Evolutionary conservation across 2,888 invertebrate genomes (phyloP), one percentile per base, ranked within the genome.

Genomic region (Plutella xylostella): DNA sequence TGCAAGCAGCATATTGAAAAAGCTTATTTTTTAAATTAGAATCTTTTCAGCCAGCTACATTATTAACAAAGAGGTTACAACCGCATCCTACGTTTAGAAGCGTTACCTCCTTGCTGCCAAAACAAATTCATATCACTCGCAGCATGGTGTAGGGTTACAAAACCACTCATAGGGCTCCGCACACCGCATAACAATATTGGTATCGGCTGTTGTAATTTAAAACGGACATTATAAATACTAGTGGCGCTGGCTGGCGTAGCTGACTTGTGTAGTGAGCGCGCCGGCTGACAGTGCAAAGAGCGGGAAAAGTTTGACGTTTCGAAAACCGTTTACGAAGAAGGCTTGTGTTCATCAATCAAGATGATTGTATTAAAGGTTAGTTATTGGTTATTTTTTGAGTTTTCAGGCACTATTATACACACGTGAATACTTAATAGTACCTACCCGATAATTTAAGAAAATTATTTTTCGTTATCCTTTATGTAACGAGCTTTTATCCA

Each of bases 321-420:
- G 43, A 30, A 42, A 45, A 37, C 46, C 55, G 47, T 59, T 57
- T 54, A 53, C 52, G 58, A 58, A 58, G 52, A 11, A 14, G 6
- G 6, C 7, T 17, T 21, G 39, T 39, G 39, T 11, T 21, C 17
- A 14, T 21, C n/a, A 6, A 19, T 20, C 21, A 45, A 42, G 37
- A 82, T 82, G 82, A 72, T 79, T 63, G 61, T 72, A 73, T 67
- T 79, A 55, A 80, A 82, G 82, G 82, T 82, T 59, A 69, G 80
- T 74, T 19, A 28, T 41, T 40, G 22, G 25, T 18, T 37, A 25
- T 25, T 5, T 25, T 25, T 25, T 25, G n/a, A n/a, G n/a, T n/a
- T n/a, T n/a, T n/a, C n/a, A n/a, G n/a, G n/a, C n/a, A n/a, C n/a
- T n/a, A n/a, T n/a, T n/a, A n/a, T n/a, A n/a, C n/a, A n/a, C n/a